These are phyloP conservation scores for Ceratina australensis DNA, from an alignment of 1,140 invertebrate genomes.

Conservation along the genomic window DNA sequence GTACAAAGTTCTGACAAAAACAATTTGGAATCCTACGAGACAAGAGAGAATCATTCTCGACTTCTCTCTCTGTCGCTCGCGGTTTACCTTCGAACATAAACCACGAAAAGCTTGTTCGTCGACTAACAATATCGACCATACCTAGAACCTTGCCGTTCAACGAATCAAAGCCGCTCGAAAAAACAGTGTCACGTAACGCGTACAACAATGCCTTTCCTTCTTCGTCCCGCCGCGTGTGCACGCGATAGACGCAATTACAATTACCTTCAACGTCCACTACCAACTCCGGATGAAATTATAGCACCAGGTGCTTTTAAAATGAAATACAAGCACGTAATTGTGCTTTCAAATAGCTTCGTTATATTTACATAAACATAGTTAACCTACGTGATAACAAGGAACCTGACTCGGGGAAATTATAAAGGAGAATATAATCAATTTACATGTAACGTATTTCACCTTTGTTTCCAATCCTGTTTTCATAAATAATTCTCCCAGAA, in stretches of 20 bases:
- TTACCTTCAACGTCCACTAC: neutral
- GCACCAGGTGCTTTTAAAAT: too few species aligned
- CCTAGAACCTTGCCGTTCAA: slow-evolving; percentile 9
- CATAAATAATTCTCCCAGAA: too few species aligned
- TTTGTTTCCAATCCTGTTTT: too few species aligned
- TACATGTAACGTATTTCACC: too few species aligned
- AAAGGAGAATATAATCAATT: too few species aligned
- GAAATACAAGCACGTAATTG: too few species aligned
- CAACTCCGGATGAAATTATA: too few species aligned
- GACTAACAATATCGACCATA: slow-evolving; percentile 8
- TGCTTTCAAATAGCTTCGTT: too few species aligned
- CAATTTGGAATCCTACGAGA: neutral
- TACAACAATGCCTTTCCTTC: neutral
- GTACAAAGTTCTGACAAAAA: neutral
- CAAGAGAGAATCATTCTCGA: neutral
- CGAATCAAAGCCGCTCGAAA: slow-evolving; percentile 7
- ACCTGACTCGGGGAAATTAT: too few species aligned
- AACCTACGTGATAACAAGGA: too few species aligned
- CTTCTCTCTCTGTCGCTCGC: neutral
- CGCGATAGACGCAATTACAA: neutral
- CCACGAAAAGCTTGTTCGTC: neutral
- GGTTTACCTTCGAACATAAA: neutral
- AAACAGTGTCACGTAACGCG: slow-evolving; percentile 36
- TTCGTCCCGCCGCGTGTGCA: neutral
- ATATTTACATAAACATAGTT: too few species aligned